Evolutionary conservation across 2,888 invertebrate species (phyloP), one percentile per base, ranked within the genome.

Genomic region (Hirtodrosophila confusa): DNA sequence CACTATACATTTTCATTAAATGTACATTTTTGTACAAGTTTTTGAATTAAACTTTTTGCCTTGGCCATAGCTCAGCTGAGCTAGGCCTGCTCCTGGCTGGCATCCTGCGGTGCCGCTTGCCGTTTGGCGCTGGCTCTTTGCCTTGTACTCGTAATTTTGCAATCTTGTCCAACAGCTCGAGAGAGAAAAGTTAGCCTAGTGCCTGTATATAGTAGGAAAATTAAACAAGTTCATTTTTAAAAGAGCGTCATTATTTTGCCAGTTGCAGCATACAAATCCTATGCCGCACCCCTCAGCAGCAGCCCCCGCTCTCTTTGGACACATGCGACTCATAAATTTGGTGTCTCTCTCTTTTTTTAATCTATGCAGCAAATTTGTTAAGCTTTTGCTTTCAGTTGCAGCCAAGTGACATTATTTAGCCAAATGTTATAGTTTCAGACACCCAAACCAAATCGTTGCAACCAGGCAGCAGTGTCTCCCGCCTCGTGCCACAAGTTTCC

Each of bases 1-100:
- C n/a, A n/a, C n/a, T n/a, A n/a, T 88, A 90, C 86, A 89, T 90
- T 89, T 90, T 78, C 88, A 90, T 89, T 89, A 89, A 88, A 90
- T 89, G 88, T 80, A 79, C 82, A 89, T 87, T 90, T 89, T 88
- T 88, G 77, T 80, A 77, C 82, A 89, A 89, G 90, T 88, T 89
- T 89, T 88, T 84, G 79, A 89, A 89, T 88, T 88, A 89, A 89
- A 89, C 78, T 90, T 88, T 80, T 79, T 69, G 84, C 78, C 73
- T 62, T 65, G 65, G 68, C 73, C 82, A 66, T 78, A 73, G 71
- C 80, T 72, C 74, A 76, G 70, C 75, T 64, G 61, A 51, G 43
- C 36, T 57, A 50, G 35, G 49, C 56, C 47, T 31, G 31, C 1
- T 7, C 31, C 8, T 31, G 60, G 54, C 51, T 47, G 56, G 58